Base-by-base conservation (phyloP, 2,888 invertebrate genomes). In the Tiphia femorata region DNA sequence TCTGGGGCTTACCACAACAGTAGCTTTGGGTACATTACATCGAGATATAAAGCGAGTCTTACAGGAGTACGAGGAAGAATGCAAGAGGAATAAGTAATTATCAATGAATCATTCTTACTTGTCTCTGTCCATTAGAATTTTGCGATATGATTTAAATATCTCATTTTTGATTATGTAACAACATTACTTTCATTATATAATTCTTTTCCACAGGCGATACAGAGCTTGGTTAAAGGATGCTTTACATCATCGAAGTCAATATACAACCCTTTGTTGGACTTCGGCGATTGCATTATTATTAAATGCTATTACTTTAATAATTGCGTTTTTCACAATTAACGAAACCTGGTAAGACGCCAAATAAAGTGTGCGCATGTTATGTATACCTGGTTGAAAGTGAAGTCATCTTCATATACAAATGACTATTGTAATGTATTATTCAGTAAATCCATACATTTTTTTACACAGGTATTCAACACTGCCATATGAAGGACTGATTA, bases 1-100 rank as follows among this genome's bases (percentile, higher is more conserved):
- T 57, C 58, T 78, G 21, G 92, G 92, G 17, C 85, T 91, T 67
- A 86, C 88, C 38, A 93, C 93, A 8, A 85, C 86, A 75, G 88
- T 88, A 58, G 93, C 94, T 19, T 81, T 94, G 52, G 85, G 87
- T 63, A 89, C 88, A 75, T 86, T 94, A 57, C 88, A 90, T 71
- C 87, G 89, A 70, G 93, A 93, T 79, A 91, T 94, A 66, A 86
- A 87, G 64, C 82, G 83, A 61, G 87, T 91, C 56, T 84, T 93
- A 54, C 83, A 86, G 40, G 89, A 90, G 59, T 89, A 90, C 78
- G 88, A 89, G 80, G 84, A 87, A 67, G 88, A 87, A 62, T 87
- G 86, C 80, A 78, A 83, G 84, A 88, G 86, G 73, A 86, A 85
- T 67, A 87, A 85, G 87, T 87, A 78, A 53, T 56, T 37, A 17